A percentile compares a stretch with the other conserved stretches of the same genome.
phyloP scores from a whole-genome alignment of 2,113 vertebrate species.

The Motacilla alba region DNA sequence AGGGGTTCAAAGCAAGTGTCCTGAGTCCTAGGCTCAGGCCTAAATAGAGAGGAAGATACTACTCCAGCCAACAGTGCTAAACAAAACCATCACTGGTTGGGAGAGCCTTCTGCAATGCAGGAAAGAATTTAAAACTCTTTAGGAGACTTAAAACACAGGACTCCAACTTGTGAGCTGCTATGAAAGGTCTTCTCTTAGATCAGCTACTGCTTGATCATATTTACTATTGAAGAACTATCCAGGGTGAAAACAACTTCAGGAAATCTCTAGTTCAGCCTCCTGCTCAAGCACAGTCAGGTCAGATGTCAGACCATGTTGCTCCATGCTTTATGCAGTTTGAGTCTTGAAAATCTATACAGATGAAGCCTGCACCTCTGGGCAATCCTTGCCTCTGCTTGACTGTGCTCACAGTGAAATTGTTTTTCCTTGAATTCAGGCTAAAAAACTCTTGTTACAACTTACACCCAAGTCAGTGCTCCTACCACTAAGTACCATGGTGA shows the following conservation, averaged over 20 bases:
- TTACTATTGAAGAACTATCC: background rate
- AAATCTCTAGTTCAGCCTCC: background rate
- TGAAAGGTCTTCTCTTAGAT: background rate
- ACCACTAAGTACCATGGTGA: background rate
- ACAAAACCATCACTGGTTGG: background rate
- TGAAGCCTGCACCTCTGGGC: background rate
- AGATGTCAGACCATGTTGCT: background rate
- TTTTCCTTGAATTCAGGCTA: background rate
- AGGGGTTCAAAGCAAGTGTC: background rate
- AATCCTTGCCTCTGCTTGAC: background rate
- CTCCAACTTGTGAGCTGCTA: background rate
- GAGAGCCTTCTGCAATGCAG: background rate
- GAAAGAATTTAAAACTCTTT: background rate
- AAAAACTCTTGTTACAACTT: background rate
- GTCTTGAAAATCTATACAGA: background rate
- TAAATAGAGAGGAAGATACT: background rate
- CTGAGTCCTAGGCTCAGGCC: background rate
- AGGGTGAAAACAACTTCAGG: background rate
- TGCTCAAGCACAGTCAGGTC: background rate
- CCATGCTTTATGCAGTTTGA: background rate
- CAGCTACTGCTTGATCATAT: background rate
- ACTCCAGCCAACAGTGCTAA: background rate
- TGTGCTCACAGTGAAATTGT: background rate
- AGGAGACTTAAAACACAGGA: background rate
- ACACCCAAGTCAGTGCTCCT: rapidly evolving